Conservation (phyloP, 2,797 vertebrate genomes). For the Tokudaia muenninki region DNA sequence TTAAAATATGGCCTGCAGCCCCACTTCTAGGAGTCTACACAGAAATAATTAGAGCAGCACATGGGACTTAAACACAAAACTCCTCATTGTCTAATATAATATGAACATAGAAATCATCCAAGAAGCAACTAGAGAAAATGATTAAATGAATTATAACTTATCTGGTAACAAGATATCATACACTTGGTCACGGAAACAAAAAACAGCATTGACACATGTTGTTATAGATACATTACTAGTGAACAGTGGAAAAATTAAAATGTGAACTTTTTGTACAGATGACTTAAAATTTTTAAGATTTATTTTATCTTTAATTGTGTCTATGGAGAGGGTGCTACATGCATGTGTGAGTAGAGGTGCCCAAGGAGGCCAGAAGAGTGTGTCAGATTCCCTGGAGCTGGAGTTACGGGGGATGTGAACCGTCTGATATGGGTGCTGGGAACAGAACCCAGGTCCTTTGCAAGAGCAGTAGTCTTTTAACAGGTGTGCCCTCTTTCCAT, state of each 20-base stretch:
- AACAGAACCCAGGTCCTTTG: not conserved
- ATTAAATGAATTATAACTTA: slow-evolving; percentile 35
- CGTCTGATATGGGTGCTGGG: not conserved
- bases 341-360: not conserved
- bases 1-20: slow-evolving; percentile 3
- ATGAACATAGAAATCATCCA: slow-evolving; percentile 52
- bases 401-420: not conserved
- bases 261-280: not conserved
- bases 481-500: not conserved
- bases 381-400: not conserved
- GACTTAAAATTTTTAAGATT: not conserved
- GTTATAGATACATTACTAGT: slow-evolving; percentile 1
- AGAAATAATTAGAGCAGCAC: slow-evolving; percentile 27
- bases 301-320: not conserved
- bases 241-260: not conserved
- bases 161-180: not conserved
- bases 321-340: not conserved
- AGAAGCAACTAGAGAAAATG: slow-evolving; percentile 35
- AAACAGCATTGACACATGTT: not conserved
- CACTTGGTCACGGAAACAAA: not conserved
- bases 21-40: not conserved
- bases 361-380: not conserved
- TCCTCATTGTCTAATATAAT: slow-evolving; percentile 2
- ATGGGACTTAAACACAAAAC: slow-evolving; percentile 17
- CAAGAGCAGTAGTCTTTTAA: not conserved